These are phyloP conservation scores for Zapus hudsonius DNA, from an alignment of 2,113 vertebrate genomes.

Conservation along the genomic window DNA sequence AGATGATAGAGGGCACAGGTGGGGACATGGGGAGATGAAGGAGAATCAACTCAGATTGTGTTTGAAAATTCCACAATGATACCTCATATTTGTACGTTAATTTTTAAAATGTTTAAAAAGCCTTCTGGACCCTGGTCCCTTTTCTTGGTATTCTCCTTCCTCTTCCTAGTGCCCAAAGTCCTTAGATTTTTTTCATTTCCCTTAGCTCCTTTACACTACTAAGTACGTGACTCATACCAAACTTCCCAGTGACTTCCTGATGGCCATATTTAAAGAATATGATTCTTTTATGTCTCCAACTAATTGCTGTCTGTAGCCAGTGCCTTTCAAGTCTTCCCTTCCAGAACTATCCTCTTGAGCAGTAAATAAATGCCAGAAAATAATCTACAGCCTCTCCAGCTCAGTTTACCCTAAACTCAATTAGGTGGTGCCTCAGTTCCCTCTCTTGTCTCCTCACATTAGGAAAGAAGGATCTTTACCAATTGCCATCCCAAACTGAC, in stretches of 20 bases:
- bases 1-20: too few species aligned
- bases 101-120: neutral
- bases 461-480: neutral
- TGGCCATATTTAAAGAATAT: neutral
- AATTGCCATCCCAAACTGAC: neutral
- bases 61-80: too few species aligned
- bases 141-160: neutral
- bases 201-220: neutral
- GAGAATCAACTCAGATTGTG: too few species aligned
- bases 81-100: too few species aligned
- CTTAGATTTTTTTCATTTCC: neutral
- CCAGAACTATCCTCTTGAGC: neutral
- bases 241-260: neutral
- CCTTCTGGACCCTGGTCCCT: neutral
- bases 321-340: neutral
- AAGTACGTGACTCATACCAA: neutral
- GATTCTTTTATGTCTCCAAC: neutral
- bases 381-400: neutral
- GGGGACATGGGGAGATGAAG: too few species aligned
- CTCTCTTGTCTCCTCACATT: neutral
- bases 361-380: neutral
- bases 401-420: neutral
- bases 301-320: neutral
- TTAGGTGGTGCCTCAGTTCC: neutral
- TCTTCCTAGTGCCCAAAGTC: neutral